Base-by-base conservation (phyloP, 1,140 invertebrate species). In the Camponotus vicinus region DNA sequence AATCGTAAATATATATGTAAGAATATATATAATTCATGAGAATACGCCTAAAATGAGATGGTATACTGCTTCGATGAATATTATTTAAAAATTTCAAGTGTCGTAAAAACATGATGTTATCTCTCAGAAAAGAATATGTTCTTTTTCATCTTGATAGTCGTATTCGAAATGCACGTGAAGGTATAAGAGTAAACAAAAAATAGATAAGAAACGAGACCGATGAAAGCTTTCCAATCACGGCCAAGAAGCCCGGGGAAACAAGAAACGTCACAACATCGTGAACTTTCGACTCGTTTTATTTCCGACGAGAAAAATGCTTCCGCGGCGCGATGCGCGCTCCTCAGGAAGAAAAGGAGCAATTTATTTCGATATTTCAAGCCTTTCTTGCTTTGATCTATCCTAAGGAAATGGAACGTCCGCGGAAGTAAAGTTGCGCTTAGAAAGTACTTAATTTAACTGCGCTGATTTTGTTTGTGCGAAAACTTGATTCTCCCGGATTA, bases 211-310 rank as follows among this genome's bases (percentile, higher is more conserved):
- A 83, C 32, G 18, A 61, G 67, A 82, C 61, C 79, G 79, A 83
- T 73, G 55, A 83, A 75, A 83, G 79, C 79, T 83, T 83, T 83
- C 79, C 69, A 83, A 83, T 83, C 79, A 61, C 40, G 40, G 59
- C 32, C 40, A 63, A 73, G 69, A 83, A 73, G 55, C 40, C 32
- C 32, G 55, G 40, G 32, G 69, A 75, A 61, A 83, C 79, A 83
- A 83, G 79, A 49, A 75, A 83, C 79, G 69, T 63, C 55, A 73
- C 55, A 83, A 57, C 69, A 83, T 55, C 79, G 69, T 83, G 69
- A 83, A 83, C 79, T 73, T 83, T 75, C 69, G 79, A 40, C 11
- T 83, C 55, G 69, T 32, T 83, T 83, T 83, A 83, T 83, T 83
- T 83, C 69, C 79, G 79, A 83, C 55, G 55, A 63, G 79, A 83